Evolutionary conservation across 2,888 invertebrate species (phyloP), one percentile per base, ranked within the genome.

Genomic region (Brassicogethes aeneus): DNA sequence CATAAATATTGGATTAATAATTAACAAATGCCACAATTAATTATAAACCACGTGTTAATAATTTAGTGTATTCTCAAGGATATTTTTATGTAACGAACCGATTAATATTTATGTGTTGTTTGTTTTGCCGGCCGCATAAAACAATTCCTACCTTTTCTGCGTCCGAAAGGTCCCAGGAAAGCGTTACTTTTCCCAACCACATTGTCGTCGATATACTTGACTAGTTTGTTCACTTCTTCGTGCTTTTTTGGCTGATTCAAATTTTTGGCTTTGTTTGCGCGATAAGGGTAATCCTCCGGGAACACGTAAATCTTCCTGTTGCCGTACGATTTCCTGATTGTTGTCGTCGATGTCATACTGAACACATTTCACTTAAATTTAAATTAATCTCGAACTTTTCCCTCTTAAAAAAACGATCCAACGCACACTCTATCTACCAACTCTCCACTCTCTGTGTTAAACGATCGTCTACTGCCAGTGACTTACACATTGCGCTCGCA

Each of bases 121-220:
- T 23, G 5, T 10, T n/a, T n/a, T n/a, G n/a, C n/a, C n/a, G n/a
- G n/a, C n/a, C n/a, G n/a, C n/a, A n/a, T n/a, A n/a, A n/a, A n/a
- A n/a, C n/a, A n/a, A n/a, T n/a, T n/a, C n/a, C n/a, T 69, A 86
- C 86, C 85, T 80, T 85, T 85, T 60, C 89, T 71, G 42, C 85
- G 73, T 46, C 89, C 89, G 61, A 80, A 90, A 8, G 90, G 90
- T 39, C 89, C 87, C 54, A 82, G 76, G 65, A 89, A 89, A 15
- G 82, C 80, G 55, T 82, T 82, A 53, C 82, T 82, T 63, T 81
- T 84, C 41, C 89, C 89, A 58, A 89, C 81, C 50, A 89, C 72
- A 66, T 82, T 88, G 50, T 85, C 82, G 57, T 86, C 84, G 50
- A 90, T 83, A 61, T 83, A 87, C 62, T 80, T 81, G 51, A 87